phyloP scores from a whole-genome alignment of 2,797 vertebrate genomes.

The Rhinichthys osculus region DNA sequence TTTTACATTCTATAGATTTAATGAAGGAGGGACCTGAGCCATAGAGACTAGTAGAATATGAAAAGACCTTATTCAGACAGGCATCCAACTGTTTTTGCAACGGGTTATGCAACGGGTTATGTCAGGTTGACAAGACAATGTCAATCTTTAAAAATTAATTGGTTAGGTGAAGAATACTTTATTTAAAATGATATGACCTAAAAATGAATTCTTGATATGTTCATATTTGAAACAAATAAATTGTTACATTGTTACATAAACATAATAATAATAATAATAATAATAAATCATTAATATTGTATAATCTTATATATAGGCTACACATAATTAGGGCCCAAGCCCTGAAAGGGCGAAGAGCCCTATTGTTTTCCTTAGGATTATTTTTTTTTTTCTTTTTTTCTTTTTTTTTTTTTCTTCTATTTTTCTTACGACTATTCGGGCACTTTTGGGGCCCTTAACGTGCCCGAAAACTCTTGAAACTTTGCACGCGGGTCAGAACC shows the following conservation, averaged over 20 bases:
- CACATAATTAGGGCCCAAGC: too few relatives aligned
- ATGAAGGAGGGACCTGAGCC: neutral
- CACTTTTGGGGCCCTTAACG: too few relatives aligned
- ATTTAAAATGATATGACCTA: neutral
- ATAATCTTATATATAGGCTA: neutral
- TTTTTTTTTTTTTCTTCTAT: too few relatives aligned
- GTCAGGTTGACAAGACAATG: neutral
- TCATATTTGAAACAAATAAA: neutral
- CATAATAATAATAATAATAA: too few relatives aligned
- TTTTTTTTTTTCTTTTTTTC: too few relatives aligned
- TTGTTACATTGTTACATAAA: neutral
- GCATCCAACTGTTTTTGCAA: too few relatives aligned
- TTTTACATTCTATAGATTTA: neutral
- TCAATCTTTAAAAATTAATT: neutral
- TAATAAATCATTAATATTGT: neutral
- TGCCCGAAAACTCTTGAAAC: too few relatives aligned
- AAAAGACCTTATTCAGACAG: neutral
- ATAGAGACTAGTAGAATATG: neutral
- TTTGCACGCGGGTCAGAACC: too few relatives aligned
- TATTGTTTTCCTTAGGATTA: too few relatives aligned
- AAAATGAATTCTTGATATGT: neutral
- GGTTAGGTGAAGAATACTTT: neutral
- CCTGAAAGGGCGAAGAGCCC: too few relatives aligned
- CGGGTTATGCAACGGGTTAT: neutral
- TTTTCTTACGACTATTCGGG: too few relatives aligned